Conservation (phyloP, 2,888 invertebrate species). For the Periphyllus acericola region DNA sequence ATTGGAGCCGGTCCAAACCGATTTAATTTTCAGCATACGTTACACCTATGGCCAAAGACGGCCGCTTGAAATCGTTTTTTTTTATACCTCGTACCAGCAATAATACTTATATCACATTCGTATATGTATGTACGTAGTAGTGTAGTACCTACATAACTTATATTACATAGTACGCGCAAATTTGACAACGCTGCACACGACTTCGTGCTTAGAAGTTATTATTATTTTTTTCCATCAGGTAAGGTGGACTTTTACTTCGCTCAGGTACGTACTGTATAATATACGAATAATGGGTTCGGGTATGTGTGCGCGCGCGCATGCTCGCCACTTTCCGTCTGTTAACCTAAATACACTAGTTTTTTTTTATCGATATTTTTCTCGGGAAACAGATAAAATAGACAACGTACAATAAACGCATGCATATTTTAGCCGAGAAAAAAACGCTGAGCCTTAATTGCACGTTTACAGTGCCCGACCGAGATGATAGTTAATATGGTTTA, state of each 20-base stretch:
- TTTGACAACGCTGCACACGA: not conserved
- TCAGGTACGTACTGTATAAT: not conserved
- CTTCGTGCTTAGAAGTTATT: slow-evolving; percentile 10
- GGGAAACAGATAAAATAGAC: not conserved
- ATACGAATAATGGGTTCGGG: too few relatives aligned
- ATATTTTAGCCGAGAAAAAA: too few relatives aligned
- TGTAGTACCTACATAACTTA: too few relatives aligned
- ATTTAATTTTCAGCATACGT: too few relatives aligned
- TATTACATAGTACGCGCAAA: not conserved
- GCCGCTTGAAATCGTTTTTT: not conserved
- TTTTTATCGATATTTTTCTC: not conserved
- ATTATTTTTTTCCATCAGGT: not conserved
- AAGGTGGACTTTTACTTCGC: not conserved
- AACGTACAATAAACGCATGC: not conserved
- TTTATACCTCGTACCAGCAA: not conserved
- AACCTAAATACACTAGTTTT: not conserved
- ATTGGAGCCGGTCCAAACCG: too few relatives aligned
- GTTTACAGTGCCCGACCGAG: too few relatives aligned
- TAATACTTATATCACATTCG: too few relatives aligned
- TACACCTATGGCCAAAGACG: not conserved
- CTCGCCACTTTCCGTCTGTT: not conserved
- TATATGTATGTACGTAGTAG: too few relatives aligned
- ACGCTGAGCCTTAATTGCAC: too few relatives aligned
- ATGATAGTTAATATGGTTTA: too few relatives aligned
- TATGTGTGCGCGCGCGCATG: not conserved